Percentiles rank a stretch among this genome's conserved stretches.
Evolutionary conservation across 2,113 vertebrate genomes (phyloP).

Genomic region (Pollachius pollachius): DNA sequence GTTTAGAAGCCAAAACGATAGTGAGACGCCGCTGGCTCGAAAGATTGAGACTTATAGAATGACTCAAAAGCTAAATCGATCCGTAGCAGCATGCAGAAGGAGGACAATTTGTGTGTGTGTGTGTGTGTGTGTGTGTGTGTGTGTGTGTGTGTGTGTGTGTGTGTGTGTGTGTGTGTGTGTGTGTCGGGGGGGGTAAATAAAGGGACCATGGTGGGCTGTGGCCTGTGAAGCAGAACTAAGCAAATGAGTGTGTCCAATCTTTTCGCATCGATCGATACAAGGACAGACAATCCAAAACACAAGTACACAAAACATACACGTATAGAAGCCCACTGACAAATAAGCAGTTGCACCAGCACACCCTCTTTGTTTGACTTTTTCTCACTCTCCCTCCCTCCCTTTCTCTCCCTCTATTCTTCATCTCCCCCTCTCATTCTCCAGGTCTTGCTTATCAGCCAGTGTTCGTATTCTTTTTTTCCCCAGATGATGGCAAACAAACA

Average conservation of each 20-base stretch:
- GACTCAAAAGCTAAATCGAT: slow-evolving; percentile 52
- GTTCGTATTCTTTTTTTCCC: too few species aligned
- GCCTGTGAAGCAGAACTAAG: slow-evolving; percentile 31
- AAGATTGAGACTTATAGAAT: slow-evolving; percentile 40
- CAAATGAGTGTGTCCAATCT: slow-evolving; percentile 38
- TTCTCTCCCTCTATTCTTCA: too few species aligned
- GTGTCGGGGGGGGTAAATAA: background rate
- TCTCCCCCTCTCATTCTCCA: too few species aligned
- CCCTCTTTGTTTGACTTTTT: too few species aligned
- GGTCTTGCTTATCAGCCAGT: too few species aligned
- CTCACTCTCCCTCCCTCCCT: too few species aligned
- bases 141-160: background rate
- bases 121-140: background rate
- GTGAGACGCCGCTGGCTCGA: slow-evolving; percentile 20
- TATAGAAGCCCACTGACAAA: background rate
- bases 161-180: background rate
- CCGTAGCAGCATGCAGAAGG: slow-evolving; percentile 36
- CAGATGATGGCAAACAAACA: too few species aligned
- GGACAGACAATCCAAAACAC: background rate
- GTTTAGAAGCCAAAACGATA: slow-evolving; percentile 31
- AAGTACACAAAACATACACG: slow-evolving; percentile 10
- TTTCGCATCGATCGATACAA: slow-evolving; percentile 43
- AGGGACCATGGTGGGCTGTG: slow-evolving; percentile 1
- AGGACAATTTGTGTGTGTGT: background rate
- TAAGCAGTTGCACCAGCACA: background rate